These are phyloP conservation scores for Pyxicephalus adspersus DNA, from an alignment of 2,113 vertebrate species.

Conservation along the genomic window DNA sequence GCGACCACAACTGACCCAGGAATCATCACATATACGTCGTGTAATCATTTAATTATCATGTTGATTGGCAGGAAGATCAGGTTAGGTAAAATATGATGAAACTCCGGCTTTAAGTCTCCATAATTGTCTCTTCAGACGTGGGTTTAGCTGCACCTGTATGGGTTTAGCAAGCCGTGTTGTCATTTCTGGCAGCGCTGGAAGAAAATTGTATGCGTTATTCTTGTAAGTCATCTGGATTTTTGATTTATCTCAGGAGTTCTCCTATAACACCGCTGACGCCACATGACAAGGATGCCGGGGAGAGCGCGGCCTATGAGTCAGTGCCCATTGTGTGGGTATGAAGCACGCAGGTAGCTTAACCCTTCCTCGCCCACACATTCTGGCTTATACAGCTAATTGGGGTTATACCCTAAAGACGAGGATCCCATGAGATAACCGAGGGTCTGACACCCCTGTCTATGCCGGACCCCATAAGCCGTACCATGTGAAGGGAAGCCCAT, in stretches of 20 bases:
- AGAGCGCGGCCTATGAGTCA: conserved; percentile 25
- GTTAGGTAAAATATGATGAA: no score
- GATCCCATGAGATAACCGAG: no score
- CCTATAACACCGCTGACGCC: conserved; percentile 11
- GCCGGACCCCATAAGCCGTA: no score
- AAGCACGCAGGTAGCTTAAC: conserved; percentile 36
- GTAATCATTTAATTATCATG: no score
- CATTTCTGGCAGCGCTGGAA: conserved; percentile 47
- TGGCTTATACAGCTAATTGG: no score
- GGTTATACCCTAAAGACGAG: no score
- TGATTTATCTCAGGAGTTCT: conserved; percentile 48
- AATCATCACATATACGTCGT: no score
- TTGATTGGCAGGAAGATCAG: no score
- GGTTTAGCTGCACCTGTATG: conserved; percentile 47
- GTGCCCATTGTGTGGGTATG: background rate
- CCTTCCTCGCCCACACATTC: background rate
- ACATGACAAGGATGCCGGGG: conserved; percentile 41
- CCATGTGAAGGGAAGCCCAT: no score
- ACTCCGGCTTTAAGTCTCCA: no score
- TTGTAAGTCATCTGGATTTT: conserved; percentile 50
- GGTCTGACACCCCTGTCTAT: no score
- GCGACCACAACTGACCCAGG: no score
- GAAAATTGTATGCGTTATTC: conserved; percentile 43
- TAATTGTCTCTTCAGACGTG: background rate
- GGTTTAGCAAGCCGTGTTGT: conserved; percentile 50